Conservation (phyloP, 2,888 invertebrate species). For the Caenorhabditis sulstoni region DNA sequence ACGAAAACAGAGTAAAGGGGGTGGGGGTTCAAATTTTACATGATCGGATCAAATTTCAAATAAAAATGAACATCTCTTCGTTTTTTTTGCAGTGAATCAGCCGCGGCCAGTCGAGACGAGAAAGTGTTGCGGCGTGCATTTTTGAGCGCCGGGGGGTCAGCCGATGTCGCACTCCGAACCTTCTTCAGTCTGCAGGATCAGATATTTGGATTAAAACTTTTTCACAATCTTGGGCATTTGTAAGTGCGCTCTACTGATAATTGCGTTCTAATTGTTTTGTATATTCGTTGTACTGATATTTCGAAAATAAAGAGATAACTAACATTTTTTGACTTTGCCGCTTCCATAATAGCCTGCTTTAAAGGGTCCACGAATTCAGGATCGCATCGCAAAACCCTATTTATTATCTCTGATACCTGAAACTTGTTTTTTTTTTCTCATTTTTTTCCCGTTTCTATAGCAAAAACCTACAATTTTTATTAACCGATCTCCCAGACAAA, state of each 20-base stretch:
- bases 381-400: conserved; percentile 36
- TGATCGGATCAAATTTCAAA: conserved; percentile 13
- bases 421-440: neutral
- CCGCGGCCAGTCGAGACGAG: conserved; percentile 31
- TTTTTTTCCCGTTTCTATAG: too few species aligned
- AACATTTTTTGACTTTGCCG: conserved; percentile 21
- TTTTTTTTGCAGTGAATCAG: conserved; percentile 45
- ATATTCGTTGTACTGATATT: too few species aligned
- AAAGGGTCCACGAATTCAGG: conserved; percentile 22
- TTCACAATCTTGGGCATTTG: too few species aligned
- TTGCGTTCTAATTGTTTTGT: too few species aligned
- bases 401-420: conserved; percentile 26
- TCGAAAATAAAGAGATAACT: neutral
- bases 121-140: conserved; percentile 21
- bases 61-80: too few species aligned
- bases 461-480: conserved; percentile 19
- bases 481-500: conserved; percentile 15
- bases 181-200: conserved; percentile 1
- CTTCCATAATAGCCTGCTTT: conserved; percentile 33
- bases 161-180: conserved; percentile 8
- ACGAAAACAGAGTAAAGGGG: too few species aligned
- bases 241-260: too few species aligned
- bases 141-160: conserved; percentile 1
- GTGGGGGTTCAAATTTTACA: too few species aligned
- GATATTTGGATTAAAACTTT: neutral